Evolutionary conservation across 2,888 invertebrate genomes (phyloP).

Genomic region (Bruchidius siliquastri): DNA sequence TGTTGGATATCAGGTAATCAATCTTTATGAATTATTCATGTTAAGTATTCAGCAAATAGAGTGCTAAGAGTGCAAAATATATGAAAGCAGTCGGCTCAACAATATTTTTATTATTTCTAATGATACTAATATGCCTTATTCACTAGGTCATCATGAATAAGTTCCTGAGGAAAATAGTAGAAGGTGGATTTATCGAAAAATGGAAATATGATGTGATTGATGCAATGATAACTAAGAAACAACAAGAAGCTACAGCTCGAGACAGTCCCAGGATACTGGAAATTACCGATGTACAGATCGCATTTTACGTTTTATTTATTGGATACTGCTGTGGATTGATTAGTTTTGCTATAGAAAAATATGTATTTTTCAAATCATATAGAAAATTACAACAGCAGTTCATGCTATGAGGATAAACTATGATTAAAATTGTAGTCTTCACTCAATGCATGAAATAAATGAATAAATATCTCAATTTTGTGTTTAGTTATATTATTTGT

Average conservation of each 20-base stretch:
- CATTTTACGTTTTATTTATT: slow-evolving; percentile 19
- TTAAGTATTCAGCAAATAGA: too few species aligned
- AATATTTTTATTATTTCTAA: too few species aligned
- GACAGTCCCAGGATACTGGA: slow-evolving; percentile 1
- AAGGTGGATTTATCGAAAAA: slow-evolving; percentile 43
- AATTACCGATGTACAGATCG: slow-evolving; percentile 21
- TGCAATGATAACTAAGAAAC: slow-evolving; percentile 14
- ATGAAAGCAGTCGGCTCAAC: too few species aligned
- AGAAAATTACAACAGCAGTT: not conserved
- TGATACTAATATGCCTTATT: not conserved
- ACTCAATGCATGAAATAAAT: not conserved
- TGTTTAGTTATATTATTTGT: too few species aligned
- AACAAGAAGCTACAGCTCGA: not conserved
- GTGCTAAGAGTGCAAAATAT: too few species aligned
- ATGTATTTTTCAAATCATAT: not conserved
- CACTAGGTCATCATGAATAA: slow-evolving; percentile 34
- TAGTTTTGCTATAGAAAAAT: not conserved
- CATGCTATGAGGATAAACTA: not conserved
- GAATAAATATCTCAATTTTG: too few species aligned
- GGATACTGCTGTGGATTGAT: not conserved
- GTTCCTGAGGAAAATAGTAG: slow-evolving; percentile 37
- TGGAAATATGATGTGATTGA: slow-evolving; percentile 42
- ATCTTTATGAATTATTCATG: too few species aligned
- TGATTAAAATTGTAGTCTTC: not conserved
- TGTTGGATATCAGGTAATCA: too few species aligned